phyloP scores from a whole-genome alignment of 2,888 invertebrate species.

The Aspidiotus rigidus region DNA sequence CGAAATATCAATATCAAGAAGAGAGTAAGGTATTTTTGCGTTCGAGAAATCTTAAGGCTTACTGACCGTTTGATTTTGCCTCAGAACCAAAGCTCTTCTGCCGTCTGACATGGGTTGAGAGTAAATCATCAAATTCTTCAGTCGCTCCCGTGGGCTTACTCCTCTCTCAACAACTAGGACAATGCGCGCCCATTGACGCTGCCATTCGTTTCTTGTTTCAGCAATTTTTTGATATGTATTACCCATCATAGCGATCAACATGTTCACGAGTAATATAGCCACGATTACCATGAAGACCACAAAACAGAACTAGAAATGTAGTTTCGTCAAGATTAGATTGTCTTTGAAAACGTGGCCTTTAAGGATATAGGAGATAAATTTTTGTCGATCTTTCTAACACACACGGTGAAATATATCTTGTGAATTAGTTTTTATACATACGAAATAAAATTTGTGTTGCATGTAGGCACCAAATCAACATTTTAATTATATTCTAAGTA shows the following conservation, averaged over 20 bases:
- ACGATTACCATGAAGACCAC: slow-evolving; percentile 97
- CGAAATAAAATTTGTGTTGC: too few relatives aligned
- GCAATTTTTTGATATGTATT: slow-evolving; percentile 98
- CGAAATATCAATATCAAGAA: neutral
- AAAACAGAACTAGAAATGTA: slow-evolving; percentile 60
- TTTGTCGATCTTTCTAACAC: too few relatives aligned
- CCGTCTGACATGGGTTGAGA: slow-evolving; percentile 91
- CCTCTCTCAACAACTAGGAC: slow-evolving; percentile 94
- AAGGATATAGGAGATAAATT: too few relatives aligned
- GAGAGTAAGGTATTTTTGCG: neutral
- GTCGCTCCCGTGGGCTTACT: slow-evolving; percentile 78
- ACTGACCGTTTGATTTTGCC: slow-evolving; percentile 77
- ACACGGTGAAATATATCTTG: too few relatives aligned
- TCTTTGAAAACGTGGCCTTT: too few relatives aligned
- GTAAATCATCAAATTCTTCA: slow-evolving; percentile 78
- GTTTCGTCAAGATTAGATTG: too few relatives aligned
- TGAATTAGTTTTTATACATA: too few relatives aligned
- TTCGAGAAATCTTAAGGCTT: neutral
- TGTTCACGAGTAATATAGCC: slow-evolving; percentile 87
- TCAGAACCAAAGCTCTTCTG: slow-evolving; percentile 70
- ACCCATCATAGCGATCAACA: slow-evolving; percentile 99
- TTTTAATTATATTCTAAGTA: too few relatives aligned
- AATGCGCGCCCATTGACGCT: slow-evolving; percentile 94
- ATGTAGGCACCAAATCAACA: too few relatives aligned
- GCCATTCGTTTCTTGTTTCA: slow-evolving; percentile 96